Conservation (phyloP, 2,113 vertebrate genomes). For the Oryzias javanicus region DNA sequence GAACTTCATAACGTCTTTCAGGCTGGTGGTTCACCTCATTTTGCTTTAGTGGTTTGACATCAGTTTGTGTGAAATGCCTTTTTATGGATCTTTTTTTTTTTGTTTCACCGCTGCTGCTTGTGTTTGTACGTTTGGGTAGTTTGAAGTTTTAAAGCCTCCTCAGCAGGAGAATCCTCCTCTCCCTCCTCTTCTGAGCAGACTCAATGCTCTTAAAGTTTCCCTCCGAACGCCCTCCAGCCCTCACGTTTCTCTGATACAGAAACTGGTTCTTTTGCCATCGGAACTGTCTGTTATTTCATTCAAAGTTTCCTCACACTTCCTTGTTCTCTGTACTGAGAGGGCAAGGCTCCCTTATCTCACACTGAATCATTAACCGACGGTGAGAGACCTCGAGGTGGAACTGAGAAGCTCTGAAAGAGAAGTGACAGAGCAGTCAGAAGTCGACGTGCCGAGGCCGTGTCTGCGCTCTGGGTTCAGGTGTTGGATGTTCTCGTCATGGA, state of each 20-base stretch:
- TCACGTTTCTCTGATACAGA: no score
- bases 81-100: not conserved
- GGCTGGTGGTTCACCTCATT: no score
- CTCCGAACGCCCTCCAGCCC: no score
- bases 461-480: not conserved
- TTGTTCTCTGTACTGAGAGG: not conserved
- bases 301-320: slow-evolving; percentile 9
- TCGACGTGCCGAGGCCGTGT: not conserved
- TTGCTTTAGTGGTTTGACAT: not conserved
- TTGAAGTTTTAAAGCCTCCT: no score
- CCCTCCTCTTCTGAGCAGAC: no score
- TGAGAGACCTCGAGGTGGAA: slow-evolving; percentile 2
- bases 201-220: no score
- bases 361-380: slow-evolving; percentile 25
- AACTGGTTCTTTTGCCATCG: not conserved
- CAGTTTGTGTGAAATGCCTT: not conserved
- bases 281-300: slow-evolving; percentile 2
- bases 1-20: no score
- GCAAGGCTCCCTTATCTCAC: not conserved
- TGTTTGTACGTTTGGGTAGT: not conserved
- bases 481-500: slow-evolving; percentile 25
- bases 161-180: no score
- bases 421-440: not conserved
- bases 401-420: slow-evolving; percentile 8
- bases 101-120: not conserved